These are phyloP conservation scores for Phocides pigmalion DNA, from an alignment of 1,140 invertebrate species.

Conservation along the genomic window DNA sequence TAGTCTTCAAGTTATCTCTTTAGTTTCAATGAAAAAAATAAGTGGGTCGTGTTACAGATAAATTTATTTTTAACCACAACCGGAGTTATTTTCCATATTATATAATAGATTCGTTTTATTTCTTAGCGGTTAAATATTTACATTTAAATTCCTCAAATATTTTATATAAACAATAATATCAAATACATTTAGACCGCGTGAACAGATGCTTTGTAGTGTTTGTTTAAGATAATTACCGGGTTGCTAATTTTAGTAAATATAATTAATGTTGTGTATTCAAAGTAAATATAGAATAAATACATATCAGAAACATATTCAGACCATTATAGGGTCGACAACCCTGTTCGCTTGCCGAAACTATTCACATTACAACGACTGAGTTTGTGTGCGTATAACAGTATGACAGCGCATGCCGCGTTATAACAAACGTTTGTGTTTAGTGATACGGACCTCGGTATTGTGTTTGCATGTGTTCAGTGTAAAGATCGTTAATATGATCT, in stretches of 20 bases:
- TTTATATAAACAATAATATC: background rate
- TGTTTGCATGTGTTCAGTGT: constrained; percentile 49
- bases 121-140: background rate
- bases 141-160: too few species aligned
- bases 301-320: constrained; percentile 12
- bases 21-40: constrained; percentile 2
- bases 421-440: constrained; percentile 43
- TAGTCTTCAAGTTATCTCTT: background rate
- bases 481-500: constrained; percentile 39
- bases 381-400: constrained; percentile 27
- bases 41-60: constrained; percentile 7
- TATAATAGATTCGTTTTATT: background rate
- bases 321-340: constrained; percentile 44
- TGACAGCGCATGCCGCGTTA: constrained; percentile 24
- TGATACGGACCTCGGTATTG: constrained; percentile 45
- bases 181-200: background rate
- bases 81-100: background rate
- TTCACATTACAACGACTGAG: background rate
- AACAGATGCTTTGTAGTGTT: background rate
- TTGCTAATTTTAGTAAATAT: constrained; percentile 11
- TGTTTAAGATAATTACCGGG: background rate
- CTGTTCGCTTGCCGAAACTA: constrained; percentile 35
- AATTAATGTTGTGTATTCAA: background rate
- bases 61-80: constrained; percentile 4
- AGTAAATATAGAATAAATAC: background rate